phyloP scores from a whole-genome alignment of 2,797 vertebrate species.

The Leucoraja ocellata region DNA sequence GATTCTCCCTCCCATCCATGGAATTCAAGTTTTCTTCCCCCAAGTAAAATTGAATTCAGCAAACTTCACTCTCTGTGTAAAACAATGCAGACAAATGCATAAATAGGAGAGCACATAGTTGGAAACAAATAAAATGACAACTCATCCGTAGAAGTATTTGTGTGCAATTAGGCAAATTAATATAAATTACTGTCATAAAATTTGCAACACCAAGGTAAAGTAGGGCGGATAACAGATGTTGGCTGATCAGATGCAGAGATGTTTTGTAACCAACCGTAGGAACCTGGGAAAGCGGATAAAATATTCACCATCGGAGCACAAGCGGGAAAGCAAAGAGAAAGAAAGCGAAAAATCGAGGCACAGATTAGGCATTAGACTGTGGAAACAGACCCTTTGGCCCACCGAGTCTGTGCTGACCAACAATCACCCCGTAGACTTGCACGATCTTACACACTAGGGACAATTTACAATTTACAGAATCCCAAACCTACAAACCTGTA shows the following conservation, averaged over 20 bases:
- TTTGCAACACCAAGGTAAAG: neutral
- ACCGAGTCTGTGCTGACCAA: neutral
- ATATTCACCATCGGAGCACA: neutral
- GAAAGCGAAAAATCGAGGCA: too few species aligned
- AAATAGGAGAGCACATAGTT: neutral
- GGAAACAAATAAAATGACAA: neutral
- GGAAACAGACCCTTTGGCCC: neutral
- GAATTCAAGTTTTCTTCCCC: neutral
- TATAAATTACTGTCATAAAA: slow-evolving; percentile 25
- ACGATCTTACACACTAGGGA: too few species aligned
- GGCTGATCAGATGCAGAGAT: neutral
- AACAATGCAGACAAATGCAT: neutral
- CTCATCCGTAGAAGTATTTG: neutral
- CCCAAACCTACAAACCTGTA: too few species aligned
- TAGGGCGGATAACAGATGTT: neutral
- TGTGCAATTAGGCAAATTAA: slow-evolving; percentile 34
- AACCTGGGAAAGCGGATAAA: neutral
- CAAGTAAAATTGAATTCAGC: neutral
- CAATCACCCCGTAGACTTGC: too few species aligned
- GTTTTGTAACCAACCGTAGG: neutral
- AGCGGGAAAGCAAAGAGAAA: neutral
- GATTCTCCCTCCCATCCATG: neutral
- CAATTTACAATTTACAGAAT: too few species aligned
- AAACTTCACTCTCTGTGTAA: neutral
- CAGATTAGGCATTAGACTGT: too few species aligned